Conservation (phyloP, 2,113 vertebrate species). For the Macaca mulatta region DNA sequence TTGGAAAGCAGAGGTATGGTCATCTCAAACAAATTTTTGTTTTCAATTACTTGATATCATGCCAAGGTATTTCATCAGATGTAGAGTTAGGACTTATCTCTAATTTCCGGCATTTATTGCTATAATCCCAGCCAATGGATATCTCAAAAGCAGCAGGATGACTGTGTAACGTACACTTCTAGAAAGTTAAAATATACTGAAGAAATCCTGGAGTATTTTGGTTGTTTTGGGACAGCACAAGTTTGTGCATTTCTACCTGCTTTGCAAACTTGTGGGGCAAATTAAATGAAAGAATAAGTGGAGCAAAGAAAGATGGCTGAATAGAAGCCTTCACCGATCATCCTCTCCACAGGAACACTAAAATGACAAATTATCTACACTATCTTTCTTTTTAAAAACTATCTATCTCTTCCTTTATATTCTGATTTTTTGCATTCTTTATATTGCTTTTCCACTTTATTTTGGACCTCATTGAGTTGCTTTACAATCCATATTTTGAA, state of each 20-base stretch:
- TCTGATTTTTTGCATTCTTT: too few species aligned
- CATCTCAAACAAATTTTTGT: too few species aligned
- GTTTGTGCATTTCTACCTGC: not conserved
- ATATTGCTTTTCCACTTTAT: too few species aligned
- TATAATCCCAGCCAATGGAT: not conserved
- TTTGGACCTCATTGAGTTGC: too few species aligned
- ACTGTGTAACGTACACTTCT: not conserved
- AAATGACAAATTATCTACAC: too few species aligned
- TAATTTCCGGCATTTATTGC: not conserved
- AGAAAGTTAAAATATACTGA: not conserved
- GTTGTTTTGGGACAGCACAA: not conserved
- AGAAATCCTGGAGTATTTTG: not conserved
- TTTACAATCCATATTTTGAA: too few species aligned
- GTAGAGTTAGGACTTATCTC: not conserved
- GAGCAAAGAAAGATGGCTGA: too few species aligned
- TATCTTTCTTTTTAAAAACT: too few species aligned
- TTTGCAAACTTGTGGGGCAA: not conserved
- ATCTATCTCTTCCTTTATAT: too few species aligned
- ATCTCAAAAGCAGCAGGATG: accelerated
- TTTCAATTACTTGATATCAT: not conserved
- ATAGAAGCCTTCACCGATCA: too few species aligned
- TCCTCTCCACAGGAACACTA: too few species aligned
- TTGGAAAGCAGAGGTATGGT: too few species aligned
- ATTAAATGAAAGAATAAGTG: not conserved
- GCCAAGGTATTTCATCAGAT: not conserved